These are phyloP conservation scores for Oreochromis spilurus DNA, from an alignment of 2,113 vertebrate genomes.

Conservation along the genomic window DNA sequence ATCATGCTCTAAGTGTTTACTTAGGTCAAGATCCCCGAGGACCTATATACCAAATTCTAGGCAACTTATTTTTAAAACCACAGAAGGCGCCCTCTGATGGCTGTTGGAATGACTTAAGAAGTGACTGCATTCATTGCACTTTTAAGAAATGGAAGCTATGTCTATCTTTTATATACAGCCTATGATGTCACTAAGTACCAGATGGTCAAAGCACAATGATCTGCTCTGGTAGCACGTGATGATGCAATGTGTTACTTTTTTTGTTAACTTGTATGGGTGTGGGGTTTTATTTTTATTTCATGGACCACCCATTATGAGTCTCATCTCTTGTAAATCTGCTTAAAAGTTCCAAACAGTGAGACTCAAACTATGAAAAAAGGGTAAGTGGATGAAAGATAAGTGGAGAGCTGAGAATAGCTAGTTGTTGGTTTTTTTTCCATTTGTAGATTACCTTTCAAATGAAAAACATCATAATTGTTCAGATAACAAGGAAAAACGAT, in stretches of 20 bases:
- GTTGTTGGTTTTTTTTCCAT: neutral
- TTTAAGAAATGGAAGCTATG: neutral
- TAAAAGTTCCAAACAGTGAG: neutral
- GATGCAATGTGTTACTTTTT: neutral
- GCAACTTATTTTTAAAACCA: neutral
- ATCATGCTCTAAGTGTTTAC: neutral
- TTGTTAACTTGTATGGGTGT: neutral
- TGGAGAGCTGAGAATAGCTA: neutral
- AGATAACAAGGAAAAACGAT: neutral
- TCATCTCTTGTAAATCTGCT: neutral
- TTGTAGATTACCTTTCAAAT: neutral
- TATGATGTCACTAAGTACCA: neutral
- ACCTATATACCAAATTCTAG: neutral
- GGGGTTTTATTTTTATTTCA: neutral
- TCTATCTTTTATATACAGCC: neutral
- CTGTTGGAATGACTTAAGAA: neutral
- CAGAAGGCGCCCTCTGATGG: neutral
- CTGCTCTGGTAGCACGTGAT: neutral
- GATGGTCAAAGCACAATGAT: neutral
- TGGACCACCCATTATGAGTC: neutral
- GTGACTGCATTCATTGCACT: neutral
- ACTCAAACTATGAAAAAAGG: neutral
- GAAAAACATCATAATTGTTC: neutral
- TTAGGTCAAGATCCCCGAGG: neutral
- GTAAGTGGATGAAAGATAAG: neutral